A percentile compares a stretch with the other conserved stretches of the same genome.
Conservation (phyloP, 2,797 vertebrate genomes). For the Silurus lanzhouensis region DNA sequence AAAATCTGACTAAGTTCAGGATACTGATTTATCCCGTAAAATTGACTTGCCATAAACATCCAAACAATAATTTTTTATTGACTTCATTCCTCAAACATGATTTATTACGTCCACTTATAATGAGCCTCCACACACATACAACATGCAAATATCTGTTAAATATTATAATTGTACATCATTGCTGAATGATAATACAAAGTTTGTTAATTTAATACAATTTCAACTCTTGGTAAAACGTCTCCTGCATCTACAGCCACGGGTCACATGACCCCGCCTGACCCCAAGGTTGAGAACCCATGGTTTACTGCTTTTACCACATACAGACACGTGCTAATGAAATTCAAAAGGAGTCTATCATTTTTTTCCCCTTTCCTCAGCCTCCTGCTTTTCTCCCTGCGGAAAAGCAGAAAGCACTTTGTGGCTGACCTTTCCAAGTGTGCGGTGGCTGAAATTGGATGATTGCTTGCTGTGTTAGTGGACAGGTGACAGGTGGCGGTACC, state of each 20-base stretch:
- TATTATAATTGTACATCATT: not conserved
- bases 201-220: not conserved
- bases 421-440: conserved; percentile 69
- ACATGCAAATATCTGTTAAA: not conserved
- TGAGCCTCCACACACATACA: not conserved
- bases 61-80: no score
- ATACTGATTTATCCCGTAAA: no score
- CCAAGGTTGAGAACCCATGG: not conserved
- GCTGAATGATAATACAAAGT: not conserved
- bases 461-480: conserved; percentile 70
- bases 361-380: conserved; percentile 26
- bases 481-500: conserved; percentile 79
- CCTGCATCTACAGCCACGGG: not conserved
- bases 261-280: not conserved
- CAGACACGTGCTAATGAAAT: not conserved
- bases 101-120: not conserved
- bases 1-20: no score
- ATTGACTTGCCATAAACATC: no score
- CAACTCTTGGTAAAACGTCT: not conserved
- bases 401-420: conserved; percentile 68
- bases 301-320: conserved; percentile 13
- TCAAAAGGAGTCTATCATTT: not conserved
- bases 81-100: no score
- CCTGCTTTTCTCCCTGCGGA: conserved; percentile 45
- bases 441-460: conserved; percentile 75